These are phyloP conservation scores for Tipula unca DNA, from an alignment of 2,888 invertebrate genomes.

Conservation along the genomic window DNA sequence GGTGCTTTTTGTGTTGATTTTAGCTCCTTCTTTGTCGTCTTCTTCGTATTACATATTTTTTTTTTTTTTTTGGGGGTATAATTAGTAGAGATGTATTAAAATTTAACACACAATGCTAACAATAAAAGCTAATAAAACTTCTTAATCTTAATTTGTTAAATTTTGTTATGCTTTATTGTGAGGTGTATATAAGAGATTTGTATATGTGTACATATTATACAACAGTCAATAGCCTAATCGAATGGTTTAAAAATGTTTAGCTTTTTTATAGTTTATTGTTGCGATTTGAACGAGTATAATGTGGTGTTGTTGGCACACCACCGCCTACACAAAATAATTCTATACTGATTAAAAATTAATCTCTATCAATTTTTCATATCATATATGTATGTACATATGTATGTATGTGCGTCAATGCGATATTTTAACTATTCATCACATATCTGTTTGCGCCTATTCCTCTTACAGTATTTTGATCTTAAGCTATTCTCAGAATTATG, in stretches of 20 bases:
- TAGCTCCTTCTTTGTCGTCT: not conserved
- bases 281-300: not conserved
- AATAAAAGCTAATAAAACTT: not conserved
- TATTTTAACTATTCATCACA: not conserved
- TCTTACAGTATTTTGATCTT: not conserved
- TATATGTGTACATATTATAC: not conserved
- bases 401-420: not conserved
- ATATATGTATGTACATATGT: too few species aligned
- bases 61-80: not conserved
- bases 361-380: not conserved
- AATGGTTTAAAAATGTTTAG: not conserved
- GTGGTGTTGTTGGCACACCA: too few species aligned
- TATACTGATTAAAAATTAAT: not conserved
- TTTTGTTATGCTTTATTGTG: not conserved
- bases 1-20: not conserved
- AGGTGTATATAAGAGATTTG: not conserved
- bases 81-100: not conserved
- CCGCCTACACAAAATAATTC: not conserved
- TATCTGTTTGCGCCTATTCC: not conserved
- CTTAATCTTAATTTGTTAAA: constrained; percentile 2
- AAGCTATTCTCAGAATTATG: not conserved
- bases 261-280: not conserved
- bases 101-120: not conserved
- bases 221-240: not conserved
- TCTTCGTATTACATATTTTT: not conserved